A percentile compares a stretch with the other conserved stretches of the same genome.
Conservation (phyloP, 2,797 vertebrate genomes). For the Kryptolebias ocellatus region DNA sequence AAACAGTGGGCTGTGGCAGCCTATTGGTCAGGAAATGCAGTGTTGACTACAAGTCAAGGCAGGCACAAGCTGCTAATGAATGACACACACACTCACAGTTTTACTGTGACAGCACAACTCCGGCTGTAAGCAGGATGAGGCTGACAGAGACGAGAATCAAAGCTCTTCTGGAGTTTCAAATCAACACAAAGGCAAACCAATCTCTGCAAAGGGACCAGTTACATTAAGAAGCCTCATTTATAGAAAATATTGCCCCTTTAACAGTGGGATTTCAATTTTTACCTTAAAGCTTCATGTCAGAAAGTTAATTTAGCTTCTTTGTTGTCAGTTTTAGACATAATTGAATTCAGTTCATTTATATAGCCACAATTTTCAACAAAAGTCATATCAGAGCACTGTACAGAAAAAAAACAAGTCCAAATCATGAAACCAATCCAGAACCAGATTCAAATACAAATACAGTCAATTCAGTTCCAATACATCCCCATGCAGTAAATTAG, state of each 20-base stretch:
- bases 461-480: too few species aligned
- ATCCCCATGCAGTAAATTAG: too few species aligned
- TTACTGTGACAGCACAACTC: conserved; percentile 36
- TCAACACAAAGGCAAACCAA: conserved; percentile 2
- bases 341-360: too few species aligned
- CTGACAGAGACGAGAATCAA: conserved; percentile 19
- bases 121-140: conserved; percentile 39
- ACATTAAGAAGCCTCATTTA: neutral
- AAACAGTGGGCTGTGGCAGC: conserved; percentile 75
- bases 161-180: conserved; percentile 9
- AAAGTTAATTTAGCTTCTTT: conserved; percentile 3
- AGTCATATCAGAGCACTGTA: too few species aligned
- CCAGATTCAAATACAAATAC: too few species aligned
- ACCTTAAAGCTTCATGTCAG: neutral
- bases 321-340: conserved; percentile 12
- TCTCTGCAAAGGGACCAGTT: neutral
- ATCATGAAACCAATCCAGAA: too few species aligned
- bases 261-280: neutral
- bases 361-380: too few species aligned
- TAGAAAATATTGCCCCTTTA: too few species aligned
- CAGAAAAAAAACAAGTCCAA: too few species aligned
- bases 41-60: conserved; percentile 76
- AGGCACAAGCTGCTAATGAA: conserved; percentile 77
- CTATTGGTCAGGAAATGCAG: conserved; percentile 77
- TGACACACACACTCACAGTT: conserved; percentile 56